Base-by-base conservation (phyloP, 2,113 vertebrate species). In the Podocnemis expansa region DNA sequence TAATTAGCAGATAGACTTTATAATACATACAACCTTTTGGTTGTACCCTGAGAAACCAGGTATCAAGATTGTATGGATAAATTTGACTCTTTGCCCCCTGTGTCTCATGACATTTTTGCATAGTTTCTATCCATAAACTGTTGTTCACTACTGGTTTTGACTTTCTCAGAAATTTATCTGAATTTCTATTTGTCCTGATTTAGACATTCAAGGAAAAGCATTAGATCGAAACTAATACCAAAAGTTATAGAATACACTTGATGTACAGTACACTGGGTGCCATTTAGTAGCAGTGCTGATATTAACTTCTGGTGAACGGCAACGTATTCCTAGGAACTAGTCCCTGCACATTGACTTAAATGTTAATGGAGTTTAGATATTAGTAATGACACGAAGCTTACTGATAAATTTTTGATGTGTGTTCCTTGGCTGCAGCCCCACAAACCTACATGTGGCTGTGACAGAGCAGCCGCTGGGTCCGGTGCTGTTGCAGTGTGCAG, bases 91-190 rank as follows among this genome's bases (percentile, higher is more conserved):
- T 22, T 76, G 8, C 43, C 82, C 60, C 45, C 75, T 52, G 82
- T 86, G 13, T 96, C n/a, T 27, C 0, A 2, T 54, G 31, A 3
- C 76, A 67, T 45, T 93, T 94, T 80, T 93, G 85, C 81, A 31
- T 21, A 54, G 29, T 87, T 63, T 78, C 38, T 75, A 47, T 31
- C 25, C n/a, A n/a, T 34, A n/a, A 29, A 63, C 31, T 31, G 1
- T 29, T 31, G 29, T 11, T 83, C 31, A 83, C 24, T 86, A 92
- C 84, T 80, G 87, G 47, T 76, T 95, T 70, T 93, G 87, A 84
- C 80, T 58, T 85, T 96, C 95, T 93, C 70, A 86, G 47, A 90
- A 89, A 82, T 80, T 90, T 49, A 55, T 19, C 25, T 60, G 58
- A 84, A 58, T 82, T 41, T 80, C 78, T 81, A 56, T 78, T 83